Evolutionary conservation across 2,888 invertebrate species (phyloP).

Genomic region (Gortyna flavago): DNA sequence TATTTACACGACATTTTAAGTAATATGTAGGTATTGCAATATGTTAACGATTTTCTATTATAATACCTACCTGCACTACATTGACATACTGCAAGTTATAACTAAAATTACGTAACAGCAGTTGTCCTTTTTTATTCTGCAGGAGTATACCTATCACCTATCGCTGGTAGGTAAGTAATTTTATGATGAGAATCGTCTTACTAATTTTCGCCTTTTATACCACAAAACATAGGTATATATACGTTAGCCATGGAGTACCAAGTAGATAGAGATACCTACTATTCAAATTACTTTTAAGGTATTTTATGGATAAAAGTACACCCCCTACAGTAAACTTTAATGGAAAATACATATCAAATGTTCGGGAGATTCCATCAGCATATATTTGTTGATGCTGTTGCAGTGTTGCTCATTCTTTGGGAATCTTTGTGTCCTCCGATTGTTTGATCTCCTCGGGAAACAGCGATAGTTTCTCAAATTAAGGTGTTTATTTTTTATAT

Average conservation of each 20-base stretch:
- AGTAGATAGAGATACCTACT: background rate
- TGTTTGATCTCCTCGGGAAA: background rate
- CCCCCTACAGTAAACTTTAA: background rate
- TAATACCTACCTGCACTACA: background rate
- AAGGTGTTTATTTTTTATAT: too few relatives aligned
- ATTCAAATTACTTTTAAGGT: background rate
- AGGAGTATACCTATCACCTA: background rate
- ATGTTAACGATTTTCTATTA: background rate
- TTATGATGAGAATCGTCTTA: background rate
- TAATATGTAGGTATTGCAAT: slow-evolving; percentile 6
- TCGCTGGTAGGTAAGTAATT: too few relatives aligned
- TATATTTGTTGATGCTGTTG: background rate
- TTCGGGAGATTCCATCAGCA: background rate
- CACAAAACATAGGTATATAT: background rate
- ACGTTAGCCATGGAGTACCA: background rate
- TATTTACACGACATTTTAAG: slow-evolving; percentile 23
- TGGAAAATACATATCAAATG: background rate
- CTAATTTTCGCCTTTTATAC: background rate
- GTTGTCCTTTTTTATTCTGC: slow-evolving; percentile 2
- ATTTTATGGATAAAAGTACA: background rate
- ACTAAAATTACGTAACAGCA: background rate
- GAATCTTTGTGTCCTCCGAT: background rate
- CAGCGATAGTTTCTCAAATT: too few relatives aligned
- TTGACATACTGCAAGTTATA: too few relatives aligned
- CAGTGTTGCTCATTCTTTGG: background rate